Evolutionary conservation across 2,888 invertebrate genomes (phyloP).

Genomic region (Sinohyriopsis cumingii): DNA sequence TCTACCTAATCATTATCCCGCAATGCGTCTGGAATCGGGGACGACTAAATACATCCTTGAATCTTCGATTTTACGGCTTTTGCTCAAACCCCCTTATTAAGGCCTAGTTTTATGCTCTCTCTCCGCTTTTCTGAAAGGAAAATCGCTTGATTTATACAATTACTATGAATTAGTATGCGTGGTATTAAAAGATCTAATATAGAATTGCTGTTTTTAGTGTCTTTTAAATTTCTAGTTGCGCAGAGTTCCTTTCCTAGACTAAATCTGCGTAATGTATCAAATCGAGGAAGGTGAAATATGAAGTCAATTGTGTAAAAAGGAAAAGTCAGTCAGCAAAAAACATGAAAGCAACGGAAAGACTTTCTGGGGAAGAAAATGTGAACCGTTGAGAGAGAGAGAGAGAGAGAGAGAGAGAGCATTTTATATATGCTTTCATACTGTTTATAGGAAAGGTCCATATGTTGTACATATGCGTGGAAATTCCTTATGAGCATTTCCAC

Average conservation of each 20-base stretch:
- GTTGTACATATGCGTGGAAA: too few relatives aligned
- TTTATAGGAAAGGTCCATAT: too few relatives aligned
- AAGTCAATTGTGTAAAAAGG: too few relatives aligned
- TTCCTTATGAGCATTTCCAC: too few relatives aligned
- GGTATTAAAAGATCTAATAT: constrained; percentile 35
- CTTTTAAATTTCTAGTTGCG: constrained; percentile 14
- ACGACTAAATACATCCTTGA: constrained; percentile 45
- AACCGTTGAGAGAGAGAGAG: background rate
- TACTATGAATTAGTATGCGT: constrained; percentile 31
- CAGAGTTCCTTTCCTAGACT: too few relatives aligned
- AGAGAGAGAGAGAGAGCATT: background rate
- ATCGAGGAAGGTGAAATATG: too few relatives aligned
- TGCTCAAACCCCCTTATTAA: constrained; percentile 23
- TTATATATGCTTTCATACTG: background rate
- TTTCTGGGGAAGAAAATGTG: too few relatives aligned
- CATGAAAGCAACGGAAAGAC: too few relatives aligned
- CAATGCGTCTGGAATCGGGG: constrained; percentile 35
- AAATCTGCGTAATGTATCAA: too few relatives aligned
- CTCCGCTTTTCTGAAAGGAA: constrained; percentile 36
- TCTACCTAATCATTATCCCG: constrained; percentile 22
- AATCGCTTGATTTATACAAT: constrained; percentile 35
- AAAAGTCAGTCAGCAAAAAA: too few relatives aligned
- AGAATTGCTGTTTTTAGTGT: constrained; percentile 29
- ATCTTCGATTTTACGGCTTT: constrained; percentile 38
- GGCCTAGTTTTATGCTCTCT: constrained; percentile 22